Evolutionary conservation across 1,140 invertebrate genomes (phyloP).

Genomic region (Planococcus citri): DNA sequence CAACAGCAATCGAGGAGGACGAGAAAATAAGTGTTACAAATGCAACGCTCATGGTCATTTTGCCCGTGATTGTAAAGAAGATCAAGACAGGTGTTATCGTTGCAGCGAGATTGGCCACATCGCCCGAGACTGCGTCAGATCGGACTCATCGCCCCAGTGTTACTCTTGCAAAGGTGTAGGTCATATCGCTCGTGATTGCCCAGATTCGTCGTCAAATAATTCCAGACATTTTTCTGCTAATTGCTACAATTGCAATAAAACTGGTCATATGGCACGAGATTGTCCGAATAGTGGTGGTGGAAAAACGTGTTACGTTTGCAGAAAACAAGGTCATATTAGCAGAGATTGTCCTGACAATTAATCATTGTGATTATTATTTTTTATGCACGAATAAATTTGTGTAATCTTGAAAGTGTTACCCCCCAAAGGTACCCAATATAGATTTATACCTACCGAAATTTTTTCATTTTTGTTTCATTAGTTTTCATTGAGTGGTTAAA

Average conservation of each 20-base stretch:
- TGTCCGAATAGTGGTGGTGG: constrained; percentile 23
- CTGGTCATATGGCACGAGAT: constrained; percentile 25
- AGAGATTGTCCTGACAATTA: constrained; percentile 23
- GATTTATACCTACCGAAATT: constrained; percentile 15
- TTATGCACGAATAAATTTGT: background rate
- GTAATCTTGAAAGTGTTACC: constrained; percentile 15
- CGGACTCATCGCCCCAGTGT: constrained; percentile 8
- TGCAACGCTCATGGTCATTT: constrained; percentile 89
- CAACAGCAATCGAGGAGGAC: constrained; percentile 25
- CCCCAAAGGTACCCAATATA: constrained; percentile 12
- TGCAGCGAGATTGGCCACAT: constrained; percentile 12
- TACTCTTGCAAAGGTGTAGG: constrained; percentile 10
- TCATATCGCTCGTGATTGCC: constrained; percentile 18
- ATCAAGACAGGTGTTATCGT: constrained; percentile 27
- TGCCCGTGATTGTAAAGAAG: constrained; percentile 80
- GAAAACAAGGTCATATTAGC: constrained; percentile 24
- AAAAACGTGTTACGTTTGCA: constrained; percentile 25
- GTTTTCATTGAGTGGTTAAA: no score
- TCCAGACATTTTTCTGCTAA: constrained; percentile 16
- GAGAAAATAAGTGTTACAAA: constrained; percentile 85
- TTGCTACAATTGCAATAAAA: constrained; percentile 23
- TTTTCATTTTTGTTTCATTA: background rate
- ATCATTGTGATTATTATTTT: background rate
- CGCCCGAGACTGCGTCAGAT: constrained; percentile 5
- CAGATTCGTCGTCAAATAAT: constrained; percentile 21